Conservation (phyloP, 2,797 vertebrate genomes). For the Pteronotus mesoamericanus region DNA sequence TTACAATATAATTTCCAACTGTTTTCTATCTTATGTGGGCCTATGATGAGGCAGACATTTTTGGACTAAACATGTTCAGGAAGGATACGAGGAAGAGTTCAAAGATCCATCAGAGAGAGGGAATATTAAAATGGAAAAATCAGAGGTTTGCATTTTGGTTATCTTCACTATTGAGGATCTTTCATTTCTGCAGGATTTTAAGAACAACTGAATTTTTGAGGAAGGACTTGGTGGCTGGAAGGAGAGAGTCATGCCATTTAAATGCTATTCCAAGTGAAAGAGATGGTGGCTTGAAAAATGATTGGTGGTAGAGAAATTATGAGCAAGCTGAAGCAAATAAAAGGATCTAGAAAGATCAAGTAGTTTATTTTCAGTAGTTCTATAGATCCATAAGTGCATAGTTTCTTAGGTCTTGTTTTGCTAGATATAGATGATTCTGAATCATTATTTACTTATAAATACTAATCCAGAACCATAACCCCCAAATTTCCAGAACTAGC, state of each 20-base stretch:
- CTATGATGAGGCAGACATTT: neutral
- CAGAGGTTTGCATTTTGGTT: neutral
- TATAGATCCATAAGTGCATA: neutral
- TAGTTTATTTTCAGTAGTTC: neutral
- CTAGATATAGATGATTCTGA: neutral
- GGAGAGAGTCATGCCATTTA: neutral
- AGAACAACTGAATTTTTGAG: neutral
- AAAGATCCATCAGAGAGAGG: neutral
- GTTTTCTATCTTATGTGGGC: neutral
- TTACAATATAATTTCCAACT: neutral
- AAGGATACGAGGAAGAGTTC: constrained; percentile 1
- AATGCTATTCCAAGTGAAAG: neutral
- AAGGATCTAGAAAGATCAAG: neutral
- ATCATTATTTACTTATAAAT: neutral
- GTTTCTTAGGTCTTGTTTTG: constrained; percentile 22
- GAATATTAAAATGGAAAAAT: constrained; percentile 8
- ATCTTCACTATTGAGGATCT: neutral
- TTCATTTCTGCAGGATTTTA: constrained; percentile 5
- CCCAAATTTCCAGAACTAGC: neutral
- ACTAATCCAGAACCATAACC: neutral
- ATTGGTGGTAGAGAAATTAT: neutral
- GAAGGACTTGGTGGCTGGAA: constrained; percentile 2
- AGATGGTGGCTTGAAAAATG: neutral
- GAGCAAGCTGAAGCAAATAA: neutral
- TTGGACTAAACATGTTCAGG: neutral